phyloP scores from a whole-genome alignment of 2,113 vertebrate genomes.

The Burhinus oedicnemus region DNA sequence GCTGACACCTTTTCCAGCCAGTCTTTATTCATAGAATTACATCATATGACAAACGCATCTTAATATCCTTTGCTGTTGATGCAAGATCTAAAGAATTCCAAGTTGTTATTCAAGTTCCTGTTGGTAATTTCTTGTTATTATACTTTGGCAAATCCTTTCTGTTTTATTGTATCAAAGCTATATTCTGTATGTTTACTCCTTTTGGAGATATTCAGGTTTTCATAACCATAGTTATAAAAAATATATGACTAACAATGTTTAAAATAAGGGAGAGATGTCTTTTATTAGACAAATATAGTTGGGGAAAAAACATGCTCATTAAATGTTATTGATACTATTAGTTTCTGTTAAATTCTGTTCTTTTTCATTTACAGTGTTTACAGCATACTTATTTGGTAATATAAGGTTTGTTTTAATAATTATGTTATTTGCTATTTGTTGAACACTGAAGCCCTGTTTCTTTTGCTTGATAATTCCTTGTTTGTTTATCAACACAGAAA shows the following conservation, averaged over 20 bases:
- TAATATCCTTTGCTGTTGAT: constrained; percentile 35
- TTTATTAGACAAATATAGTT: not conserved
- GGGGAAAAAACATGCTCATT: not conserved
- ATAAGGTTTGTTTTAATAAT: not conserved
- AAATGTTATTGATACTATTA: not conserved
- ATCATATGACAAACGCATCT: not conserved
- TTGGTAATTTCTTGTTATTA: not conserved
- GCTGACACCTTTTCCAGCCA: constrained; percentile 51
- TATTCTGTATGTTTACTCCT: not conserved
- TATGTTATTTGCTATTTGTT: not conserved
- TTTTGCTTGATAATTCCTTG: not conserved
- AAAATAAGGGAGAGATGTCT: not conserved
- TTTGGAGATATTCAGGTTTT: not conserved
- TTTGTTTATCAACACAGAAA: not conserved
- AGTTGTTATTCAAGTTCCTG: constrained; percentile 30
- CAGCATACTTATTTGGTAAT: not conserved
- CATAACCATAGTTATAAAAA: not conserved
- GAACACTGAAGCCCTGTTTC: not conserved
- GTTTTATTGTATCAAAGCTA: not conserved
- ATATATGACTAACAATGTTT: not conserved
- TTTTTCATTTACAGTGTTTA: not conserved
- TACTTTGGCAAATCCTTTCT: not conserved
- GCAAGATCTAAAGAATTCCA: constrained; percentile 33
- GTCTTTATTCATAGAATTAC: constrained; percentile 49
- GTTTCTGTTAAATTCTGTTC: not conserved